Percentiles rank a stretch among this genome's conserved stretches.
phyloP scores from a whole-genome alignment of 2,113 vertebrate species.

The Sinosuthora webbiana region DNA sequence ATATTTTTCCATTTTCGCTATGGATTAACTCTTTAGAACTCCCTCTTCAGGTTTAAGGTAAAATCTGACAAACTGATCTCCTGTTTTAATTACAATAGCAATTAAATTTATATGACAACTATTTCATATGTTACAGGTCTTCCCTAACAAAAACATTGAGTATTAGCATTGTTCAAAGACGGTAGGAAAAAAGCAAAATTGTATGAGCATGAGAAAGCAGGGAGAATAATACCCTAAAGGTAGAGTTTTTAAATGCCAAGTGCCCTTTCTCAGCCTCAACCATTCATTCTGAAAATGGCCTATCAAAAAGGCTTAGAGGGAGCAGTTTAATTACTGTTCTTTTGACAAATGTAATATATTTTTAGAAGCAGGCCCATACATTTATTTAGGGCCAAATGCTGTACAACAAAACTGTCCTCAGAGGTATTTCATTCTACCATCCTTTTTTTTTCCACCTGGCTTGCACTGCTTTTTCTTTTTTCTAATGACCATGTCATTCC shows the following conservation, averaged over 20 bases:
- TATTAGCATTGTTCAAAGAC: background rate
- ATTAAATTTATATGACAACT: background rate
- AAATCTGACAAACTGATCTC: background rate
- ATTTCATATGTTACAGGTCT: background rate
- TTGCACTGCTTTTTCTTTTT: constrained; percentile 9
- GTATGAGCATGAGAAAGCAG: constrained; percentile 46
- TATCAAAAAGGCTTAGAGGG: constrained; percentile 67
- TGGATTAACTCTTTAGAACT: background rate
- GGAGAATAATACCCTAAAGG: constrained; percentile 69
- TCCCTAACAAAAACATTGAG: constrained; percentile 25
- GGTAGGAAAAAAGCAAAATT: background rate
- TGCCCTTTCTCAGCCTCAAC: constrained; percentile 56
- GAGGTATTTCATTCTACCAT: constrained; percentile 62
- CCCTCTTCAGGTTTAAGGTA: background rate
- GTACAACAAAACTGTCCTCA: constrained; percentile 62
- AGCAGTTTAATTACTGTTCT: constrained; percentile 74
- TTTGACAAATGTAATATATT: constrained; percentile 73
- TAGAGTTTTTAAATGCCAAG: constrained; percentile 63
- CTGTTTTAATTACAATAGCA: background rate
- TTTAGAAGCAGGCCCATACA: constrained; percentile 52
- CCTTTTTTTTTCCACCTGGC: constrained; percentile 36
- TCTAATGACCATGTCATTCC: constrained; percentile 31
- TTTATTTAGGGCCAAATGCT: constrained; percentile 71
- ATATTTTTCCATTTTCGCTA: constrained; percentile 28
- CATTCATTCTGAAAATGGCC: constrained; percentile 73